Base-by-base conservation (phyloP, 2,888 invertebrate species). In the Thysanoteuthis rhombus region DNA sequence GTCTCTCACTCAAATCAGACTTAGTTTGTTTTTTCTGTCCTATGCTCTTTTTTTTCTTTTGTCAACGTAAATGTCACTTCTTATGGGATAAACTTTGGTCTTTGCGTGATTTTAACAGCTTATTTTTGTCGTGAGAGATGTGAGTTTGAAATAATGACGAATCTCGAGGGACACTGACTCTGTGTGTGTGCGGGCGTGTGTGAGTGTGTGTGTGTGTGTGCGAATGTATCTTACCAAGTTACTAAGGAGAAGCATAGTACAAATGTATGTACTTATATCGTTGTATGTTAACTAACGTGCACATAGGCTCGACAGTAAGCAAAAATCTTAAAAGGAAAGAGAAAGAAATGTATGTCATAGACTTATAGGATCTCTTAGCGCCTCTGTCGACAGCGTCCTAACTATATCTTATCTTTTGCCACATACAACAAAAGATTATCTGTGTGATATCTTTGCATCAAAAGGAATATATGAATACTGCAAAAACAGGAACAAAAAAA, bases 21-120 rank as follows among this genome's bases (percentile, higher is more conserved):
- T n/a, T 75, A 36, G 75, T 16, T 12, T 75, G 36, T 75, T 75
- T 75, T 75, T 75, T 25, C 75, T 16, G 16, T 75, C 36, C 75
- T 75, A 16, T 75, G 36, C n/a, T 75, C 75, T n/a, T 75, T 75
- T n/a, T 75, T 75, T 36, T 75, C 75, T 75, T 75, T 75, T 75
- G 75, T 75, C 75, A 75, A 75, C 75, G 75, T 36, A 75, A 75
- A 75, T 75, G 75, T 36, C 75, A 75, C 36, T 75, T 75, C 75
- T 75, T 75, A 75, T n/a, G n/a, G 75, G 75, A 75, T 75, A 75
- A 75, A 75, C 75, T 75, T 75, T 75, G 75, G 75, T 75, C 75
- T 75, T 75, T 75, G 75, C 75, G 75, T 75, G 75, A 75, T 75
- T 75, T 75, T n/a, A 36, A 16, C 75, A 75, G 75, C 75, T 75